Base-by-base conservation (phyloP, 2,113 vertebrate genomes). In the Heterochromis multidens region DNA sequence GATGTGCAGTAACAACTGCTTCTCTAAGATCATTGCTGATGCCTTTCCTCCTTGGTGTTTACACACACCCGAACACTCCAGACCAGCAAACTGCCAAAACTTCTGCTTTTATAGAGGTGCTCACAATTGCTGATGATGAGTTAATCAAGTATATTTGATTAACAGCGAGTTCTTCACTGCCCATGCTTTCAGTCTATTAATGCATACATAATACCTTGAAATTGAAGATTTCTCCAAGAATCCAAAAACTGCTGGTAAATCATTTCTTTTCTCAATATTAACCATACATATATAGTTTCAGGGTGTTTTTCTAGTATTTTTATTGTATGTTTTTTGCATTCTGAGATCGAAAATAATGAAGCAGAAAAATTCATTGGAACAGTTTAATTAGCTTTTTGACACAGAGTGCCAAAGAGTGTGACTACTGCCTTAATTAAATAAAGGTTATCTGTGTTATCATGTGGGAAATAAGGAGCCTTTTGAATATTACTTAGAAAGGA, bases 321-420 rank as follows among this genome's bases (percentile, higher is more conserved):
- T 62, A 21, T 74, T 35, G 72, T 77, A 13, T 57, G 52, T 58
- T 59, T 65, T 63, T 84, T 65, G 74, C 25, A 65, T 72, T 83
- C 17, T 59, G 37, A 46, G 37, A 83, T 33, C 83, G 25, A n/a
- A 79, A 84, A 89, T 77, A 77, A 80, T 84, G 57, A 63, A 72
- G 14, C 52, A 77, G 46, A 67, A 40, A 79, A 74, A 79, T 62
- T 82, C 40, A 84, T 49, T 82, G 35, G 76, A 72, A 79, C 14
- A 52, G 2, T 87, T 88, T 86, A 88, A 91, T 92, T 85, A 83
- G 59, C 83, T 89, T 90, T 83, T 79, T 85, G 62, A 79, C 80
- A 81, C 33, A 43, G 23, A 37, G 57, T 17, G 1, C 40, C 56
- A 90, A 78, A 57, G 82, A 84, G 35, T 70, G n/a, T 56, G 67